Base-by-base conservation (phyloP, 2,888 invertebrate genomes). In the Orchesellides sinensis region DNA sequence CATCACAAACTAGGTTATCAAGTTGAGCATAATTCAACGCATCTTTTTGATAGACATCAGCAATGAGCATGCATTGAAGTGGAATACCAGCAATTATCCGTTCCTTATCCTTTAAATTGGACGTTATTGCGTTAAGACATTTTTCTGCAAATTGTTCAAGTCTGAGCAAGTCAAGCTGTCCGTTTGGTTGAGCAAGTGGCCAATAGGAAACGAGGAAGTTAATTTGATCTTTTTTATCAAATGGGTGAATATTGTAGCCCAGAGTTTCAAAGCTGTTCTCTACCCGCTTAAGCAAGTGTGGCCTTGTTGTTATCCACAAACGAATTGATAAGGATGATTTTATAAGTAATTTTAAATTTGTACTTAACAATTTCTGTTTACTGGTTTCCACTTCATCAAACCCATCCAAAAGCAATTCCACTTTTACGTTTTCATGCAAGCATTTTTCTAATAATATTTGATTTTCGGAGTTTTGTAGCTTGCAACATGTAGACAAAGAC, bases 121-220 rank as follows among this genome's bases (percentile, higher is more conserved):
- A 10, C 14, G 10, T 8, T 1, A 56, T 3, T 5, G 10, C 32
- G 2, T 61, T 17, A 29, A 61, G 17, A 17, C 29, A 29, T 2
- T 29, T 5, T 2, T 19, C 6, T 1, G 29, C 32, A 25, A 32
- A 61, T 32, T 29, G 1, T 1, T 2, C 17, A 2, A 61, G 61
- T 21, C 6, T 61, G n/a, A 32, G 17, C 4, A 1, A 1, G 12
- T 59, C 27, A 2, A 52, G 19, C 2, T 52, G 10, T 17, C 10
- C 17, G 32, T 32, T n/a, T 6, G 25, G 27, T 6, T 14, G 32
- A n/a, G 29, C n/a, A 5, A 8, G 99, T 78, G 92, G 98, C 70
- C 70, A 70, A 8, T n/a, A 35, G 3, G 6, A 8, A 1, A 25
- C 23, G 19, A 70, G 35, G 54, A 70, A 54, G 2, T 19, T 32